Conservation (phyloP, 2,113 vertebrate genomes). For the Caretta caretta region DNA sequence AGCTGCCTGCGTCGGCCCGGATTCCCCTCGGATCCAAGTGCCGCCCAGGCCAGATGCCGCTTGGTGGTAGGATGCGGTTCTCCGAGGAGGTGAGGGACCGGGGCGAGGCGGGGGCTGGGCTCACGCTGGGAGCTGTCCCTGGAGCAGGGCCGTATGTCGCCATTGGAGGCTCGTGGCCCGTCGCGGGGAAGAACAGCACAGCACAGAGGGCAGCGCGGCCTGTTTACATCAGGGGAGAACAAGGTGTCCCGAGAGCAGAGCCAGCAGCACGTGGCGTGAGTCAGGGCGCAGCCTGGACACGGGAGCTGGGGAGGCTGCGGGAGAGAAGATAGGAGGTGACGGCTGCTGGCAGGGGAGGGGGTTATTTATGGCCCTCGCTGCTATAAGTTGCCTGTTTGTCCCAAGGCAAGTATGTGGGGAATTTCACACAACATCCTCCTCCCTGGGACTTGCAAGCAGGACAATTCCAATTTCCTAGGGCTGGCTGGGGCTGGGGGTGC, state of each 20-base stretch:
- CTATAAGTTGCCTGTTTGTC: slow-evolving; percentile 16
- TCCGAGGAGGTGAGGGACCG: no score
- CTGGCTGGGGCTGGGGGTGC: background rate
- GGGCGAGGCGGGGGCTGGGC: background rate
- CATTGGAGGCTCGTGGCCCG: background rate
- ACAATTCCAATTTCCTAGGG: background rate
- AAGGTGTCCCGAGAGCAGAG: background rate
- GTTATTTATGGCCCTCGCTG: background rate
- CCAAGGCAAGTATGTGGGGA: background rate
- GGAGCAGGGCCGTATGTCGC: background rate
- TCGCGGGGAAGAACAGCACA: background rate
- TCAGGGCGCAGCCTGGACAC: background rate
- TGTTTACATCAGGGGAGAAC: background rate
- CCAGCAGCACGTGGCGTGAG: background rate
- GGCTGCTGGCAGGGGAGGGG: background rate
- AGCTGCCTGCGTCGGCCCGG: no score
- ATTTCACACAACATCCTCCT: slow-evolving; percentile 1
- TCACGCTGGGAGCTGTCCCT: accelerated
- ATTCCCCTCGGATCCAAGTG: no score
- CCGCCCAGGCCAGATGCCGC: no score
- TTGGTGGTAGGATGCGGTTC: no score
- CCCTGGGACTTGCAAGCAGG: background rate
- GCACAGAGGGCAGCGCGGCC: background rate
- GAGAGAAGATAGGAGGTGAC: background rate
- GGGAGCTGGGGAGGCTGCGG: background rate